Conservation (phyloP, 1,140 invertebrate species). For the Calycopis cecrops region DNA sequence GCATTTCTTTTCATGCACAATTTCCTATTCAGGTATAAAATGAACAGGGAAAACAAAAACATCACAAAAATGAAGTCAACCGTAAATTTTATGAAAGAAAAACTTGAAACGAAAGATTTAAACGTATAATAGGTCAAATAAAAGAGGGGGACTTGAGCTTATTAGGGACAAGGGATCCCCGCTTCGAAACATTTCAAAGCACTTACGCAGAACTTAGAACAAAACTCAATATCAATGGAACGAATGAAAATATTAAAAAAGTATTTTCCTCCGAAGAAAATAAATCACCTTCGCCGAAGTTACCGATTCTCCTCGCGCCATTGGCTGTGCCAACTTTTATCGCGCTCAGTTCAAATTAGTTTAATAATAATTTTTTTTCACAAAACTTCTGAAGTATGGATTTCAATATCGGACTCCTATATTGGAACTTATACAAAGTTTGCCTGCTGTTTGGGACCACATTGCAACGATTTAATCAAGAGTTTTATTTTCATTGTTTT, state of each 20-base stretch:
- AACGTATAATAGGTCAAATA: constrained; percentile 37
- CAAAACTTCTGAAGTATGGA: constrained; percentile 59
- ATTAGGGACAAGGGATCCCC: constrained; percentile 40
- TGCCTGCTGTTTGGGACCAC: not conserved
- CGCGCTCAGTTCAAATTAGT: constrained; percentile 56
- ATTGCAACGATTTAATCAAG: no score
- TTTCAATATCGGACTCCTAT: no score
- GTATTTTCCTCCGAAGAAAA: constrained; percentile 55
- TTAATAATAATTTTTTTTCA: constrained; percentile 40
- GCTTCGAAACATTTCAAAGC: constrained; percentile 46
- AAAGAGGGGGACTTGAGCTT: constrained; percentile 36
- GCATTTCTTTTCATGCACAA: not conserved
- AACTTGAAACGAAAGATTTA: constrained; percentile 30
- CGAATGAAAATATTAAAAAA: constrained; percentile 44
- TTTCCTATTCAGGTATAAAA: constrained; percentile 5
- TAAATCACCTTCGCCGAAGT: constrained; percentile 61
- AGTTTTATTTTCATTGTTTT: no score
- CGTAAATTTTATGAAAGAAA: constrained; percentile 37
- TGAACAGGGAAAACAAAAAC: constrained; percentile 19
- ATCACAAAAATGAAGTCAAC: constrained; percentile 23
- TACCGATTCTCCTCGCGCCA: constrained; percentile 47
- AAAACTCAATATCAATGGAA: constrained; percentile 65
- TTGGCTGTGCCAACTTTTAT: constrained; percentile 56
- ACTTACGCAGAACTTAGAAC: constrained; percentile 56
- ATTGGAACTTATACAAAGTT: constrained; percentile 32